These are phyloP conservation scores for Callinectes sapidus DNA, from an alignment of 2,888 invertebrate genomes.

Conservation along the genomic window DNA sequence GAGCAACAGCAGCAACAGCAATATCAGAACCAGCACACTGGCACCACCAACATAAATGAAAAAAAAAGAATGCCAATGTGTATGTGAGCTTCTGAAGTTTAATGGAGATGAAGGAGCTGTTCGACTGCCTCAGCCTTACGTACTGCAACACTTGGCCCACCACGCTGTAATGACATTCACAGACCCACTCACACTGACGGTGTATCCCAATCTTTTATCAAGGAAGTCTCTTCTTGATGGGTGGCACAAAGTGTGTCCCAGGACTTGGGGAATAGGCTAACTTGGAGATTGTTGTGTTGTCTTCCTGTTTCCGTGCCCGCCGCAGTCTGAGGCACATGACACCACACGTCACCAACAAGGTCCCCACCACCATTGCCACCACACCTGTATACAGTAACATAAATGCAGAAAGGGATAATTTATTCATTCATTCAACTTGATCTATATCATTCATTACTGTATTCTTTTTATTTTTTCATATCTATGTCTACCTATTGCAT, in stretches of 20 bases:
- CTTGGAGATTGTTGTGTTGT: not conserved
- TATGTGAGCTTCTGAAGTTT: not conserved
- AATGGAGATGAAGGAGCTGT: not conserved
- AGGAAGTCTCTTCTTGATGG: slow-evolving; percentile 53
- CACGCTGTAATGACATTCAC: not conserved
- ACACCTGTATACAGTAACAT: slow-evolving; percentile 28
- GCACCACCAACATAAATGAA: not conserved
- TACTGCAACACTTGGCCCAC: not conserved
- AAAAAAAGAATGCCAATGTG: not conserved
- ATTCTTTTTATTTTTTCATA: too few species aligned
- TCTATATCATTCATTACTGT: too few species aligned
- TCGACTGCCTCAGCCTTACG: not conserved
- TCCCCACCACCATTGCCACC: slow-evolving; percentile 56
- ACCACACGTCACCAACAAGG: slow-evolving; percentile 48
- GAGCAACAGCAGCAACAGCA: not conserved
- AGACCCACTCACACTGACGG: not conserved
- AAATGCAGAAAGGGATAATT: not conserved
- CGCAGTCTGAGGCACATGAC: slow-evolving; percentile 63
- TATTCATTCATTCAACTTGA: too few species aligned
- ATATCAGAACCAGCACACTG: not conserved
- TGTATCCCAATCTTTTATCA: slow-evolving; percentile 5
- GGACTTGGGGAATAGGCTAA: slow-evolving; percentile 24
- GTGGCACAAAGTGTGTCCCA: slow-evolving; percentile 54
- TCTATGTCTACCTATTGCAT: too few species aligned
- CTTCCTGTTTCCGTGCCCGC: slow-evolving; percentile 41